Evolutionary conservation across 2,113 vertebrate species (phyloP).

Genomic region (Heloderma charlesbogerti): DNA sequence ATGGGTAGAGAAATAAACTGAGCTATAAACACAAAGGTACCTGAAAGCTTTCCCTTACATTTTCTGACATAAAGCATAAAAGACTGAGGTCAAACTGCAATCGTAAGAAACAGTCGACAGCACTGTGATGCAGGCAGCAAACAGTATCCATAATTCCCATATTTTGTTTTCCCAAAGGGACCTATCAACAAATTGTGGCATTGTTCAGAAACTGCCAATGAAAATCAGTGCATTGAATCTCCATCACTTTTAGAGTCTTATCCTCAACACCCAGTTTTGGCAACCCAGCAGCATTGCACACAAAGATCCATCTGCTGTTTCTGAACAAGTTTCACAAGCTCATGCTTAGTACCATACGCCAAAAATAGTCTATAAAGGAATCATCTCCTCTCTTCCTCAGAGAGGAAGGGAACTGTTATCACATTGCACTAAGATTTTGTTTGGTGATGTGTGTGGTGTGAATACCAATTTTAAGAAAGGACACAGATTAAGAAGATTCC

Average conservation of each 20-base stretch:
- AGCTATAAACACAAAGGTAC: neutral
- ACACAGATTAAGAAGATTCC: too few relatives aligned
- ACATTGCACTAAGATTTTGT: neutral
- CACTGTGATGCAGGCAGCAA: neutral
- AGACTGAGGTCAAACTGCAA: neutral
- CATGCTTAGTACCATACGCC: neutral
- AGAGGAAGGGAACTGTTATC: neutral
- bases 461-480: neutral
- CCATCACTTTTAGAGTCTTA: neutral
- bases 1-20: neutral
- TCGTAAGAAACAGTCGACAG: neutral
- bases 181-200: neutral
- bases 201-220: neutral
- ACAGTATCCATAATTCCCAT: neutral
- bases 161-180: conserved; percentile 1
- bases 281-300: neutral
- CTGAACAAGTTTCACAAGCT: neutral
- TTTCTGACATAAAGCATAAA: neutral
- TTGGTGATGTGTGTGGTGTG: neutral
- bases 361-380: neutral
- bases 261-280: neutral
- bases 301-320: neutral
- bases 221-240: neutral
- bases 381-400: neutral
- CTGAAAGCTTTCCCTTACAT: neutral